These are phyloP conservation scores for Microdon myrmicae DNA, from an alignment of 2,888 invertebrate species.

Conservation along the genomic window DNA sequence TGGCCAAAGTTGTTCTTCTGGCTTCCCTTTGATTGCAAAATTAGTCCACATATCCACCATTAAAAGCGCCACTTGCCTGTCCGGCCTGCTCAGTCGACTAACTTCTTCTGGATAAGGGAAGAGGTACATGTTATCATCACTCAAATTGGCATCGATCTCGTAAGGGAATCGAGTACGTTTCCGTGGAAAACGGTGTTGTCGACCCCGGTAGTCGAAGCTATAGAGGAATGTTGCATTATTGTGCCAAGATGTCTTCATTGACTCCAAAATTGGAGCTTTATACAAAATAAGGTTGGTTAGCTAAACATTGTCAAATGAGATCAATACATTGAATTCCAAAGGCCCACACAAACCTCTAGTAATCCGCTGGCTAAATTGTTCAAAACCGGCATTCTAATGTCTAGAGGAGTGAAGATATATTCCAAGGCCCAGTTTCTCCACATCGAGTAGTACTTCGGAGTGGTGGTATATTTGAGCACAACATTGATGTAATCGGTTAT, in stretches of 20 bases:
- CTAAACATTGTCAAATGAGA: slow-evolving; percentile 46
- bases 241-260: slow-evolving; percentile 58
- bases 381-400: slow-evolving; percentile 50
- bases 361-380: slow-evolving; percentile 57
- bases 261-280: slow-evolving; percentile 61
- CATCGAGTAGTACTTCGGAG: slow-evolving; percentile 55
- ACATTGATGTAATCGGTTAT: slow-evolving; percentile 62
- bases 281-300: slow-evolving; percentile 62
- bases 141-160: slow-evolving; percentile 69
- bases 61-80: slow-evolving; percentile 63
- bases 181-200: slow-evolving; percentile 63
- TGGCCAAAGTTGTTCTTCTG: slow-evolving; percentile 60
- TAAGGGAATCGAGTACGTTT: slow-evolving; percentile 64
- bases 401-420: slow-evolving; percentile 59
- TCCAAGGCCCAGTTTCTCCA: slow-evolving; percentile 61
- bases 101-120: slow-evolving; percentile 67
- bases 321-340: slow-evolving; percentile 1
- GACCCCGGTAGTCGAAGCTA: slow-evolving; percentile 68
- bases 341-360: slow-evolving; percentile 54
- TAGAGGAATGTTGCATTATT: slow-evolving; percentile 66
- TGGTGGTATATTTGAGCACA: slow-evolving; percentile 59
- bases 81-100: slow-evolving; percentile 60
- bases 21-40: slow-evolving; percentile 61
- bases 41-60: slow-evolving; percentile 66
- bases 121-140: slow-evolving; percentile 71